These are phyloP conservation scores for Pithys albifrons DNA, from an alignment of 2,113 vertebrate species.

Conservation along the genomic window DNA sequence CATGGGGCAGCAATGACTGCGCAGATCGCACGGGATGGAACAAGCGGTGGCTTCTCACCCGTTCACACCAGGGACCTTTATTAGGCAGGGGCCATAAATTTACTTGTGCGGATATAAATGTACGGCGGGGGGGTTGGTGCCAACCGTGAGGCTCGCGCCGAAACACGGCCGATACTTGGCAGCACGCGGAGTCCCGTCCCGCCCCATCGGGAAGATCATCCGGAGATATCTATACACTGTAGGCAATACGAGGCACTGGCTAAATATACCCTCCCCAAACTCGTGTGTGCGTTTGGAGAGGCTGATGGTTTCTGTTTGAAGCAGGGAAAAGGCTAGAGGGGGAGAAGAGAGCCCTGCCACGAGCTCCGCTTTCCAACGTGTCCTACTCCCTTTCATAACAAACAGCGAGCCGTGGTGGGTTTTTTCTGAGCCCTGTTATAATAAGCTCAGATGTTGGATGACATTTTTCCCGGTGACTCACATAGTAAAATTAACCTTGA, in stretches of 20 bases:
- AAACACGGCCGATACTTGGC: not conserved
- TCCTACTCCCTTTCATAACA: slow-evolving; percentile 28
- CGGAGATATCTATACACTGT: not conserved
- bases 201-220: not conserved
- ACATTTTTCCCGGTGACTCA: slow-evolving; percentile 46
- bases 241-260: not conserved
- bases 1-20: not conserved
- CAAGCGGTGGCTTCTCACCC: not conserved
- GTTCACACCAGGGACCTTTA: not conserved
- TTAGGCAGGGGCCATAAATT: slow-evolving; percentile 32
- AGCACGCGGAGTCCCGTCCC: slow-evolving; percentile 32
- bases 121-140: not conserved
- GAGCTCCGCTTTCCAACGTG: not conserved
- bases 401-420: not conserved
- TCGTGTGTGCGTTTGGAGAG: slow-evolving; percentile 32
- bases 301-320: not conserved
- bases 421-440: slow-evolving; percentile 22
- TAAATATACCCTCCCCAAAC: slow-evolving; percentile 65
- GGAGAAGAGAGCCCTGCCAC: not conserved
- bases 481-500: slow-evolving; percentile 66
- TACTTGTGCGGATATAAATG: not conserved
- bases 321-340: not conserved
- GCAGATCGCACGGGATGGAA: rapidly evolving
- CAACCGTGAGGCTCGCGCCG: not conserved
- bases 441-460: slow-evolving; percentile 50